Evolutionary conservation across 1,140 invertebrate genomes (phyloP).

Genomic region (Calliopsis andreniformis): DNA sequence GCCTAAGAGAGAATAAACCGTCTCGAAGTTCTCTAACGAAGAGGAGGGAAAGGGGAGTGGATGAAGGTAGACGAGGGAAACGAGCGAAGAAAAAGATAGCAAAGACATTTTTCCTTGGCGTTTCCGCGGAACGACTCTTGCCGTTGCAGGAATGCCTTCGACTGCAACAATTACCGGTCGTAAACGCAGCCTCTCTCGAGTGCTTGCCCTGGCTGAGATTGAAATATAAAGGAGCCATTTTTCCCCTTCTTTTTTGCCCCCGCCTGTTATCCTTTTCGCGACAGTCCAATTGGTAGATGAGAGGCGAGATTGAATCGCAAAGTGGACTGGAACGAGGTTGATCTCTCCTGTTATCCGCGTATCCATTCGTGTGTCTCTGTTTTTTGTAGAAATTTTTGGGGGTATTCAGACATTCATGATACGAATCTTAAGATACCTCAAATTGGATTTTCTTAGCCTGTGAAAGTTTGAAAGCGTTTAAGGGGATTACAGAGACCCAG

Average conservation of each 20-base stretch:
- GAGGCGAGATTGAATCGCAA: neutral
- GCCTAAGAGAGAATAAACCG: neutral
- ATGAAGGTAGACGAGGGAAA: neutral
- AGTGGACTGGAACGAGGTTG: neutral
- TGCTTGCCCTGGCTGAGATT: slow-evolving; percentile 65
- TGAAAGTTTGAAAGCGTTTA: no score
- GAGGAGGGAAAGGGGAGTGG: neutral
- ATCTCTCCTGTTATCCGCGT: neutral
- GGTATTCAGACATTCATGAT: no score
- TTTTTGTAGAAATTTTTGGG: no score
- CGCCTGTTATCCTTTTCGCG: slow-evolving; percentile 6
- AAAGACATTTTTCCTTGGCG: slow-evolving; percentile 67
- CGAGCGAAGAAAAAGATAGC: slow-evolving; percentile 23
- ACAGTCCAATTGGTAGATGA: neutral
- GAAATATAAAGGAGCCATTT: slow-evolving; percentile 73
- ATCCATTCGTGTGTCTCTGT: no score
- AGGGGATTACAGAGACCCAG: no score
- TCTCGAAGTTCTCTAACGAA: neutral
- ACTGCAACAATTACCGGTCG: slow-evolving; percentile 75
- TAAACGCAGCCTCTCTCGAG: slow-evolving; percentile 63
- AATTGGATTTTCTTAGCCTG: no score
- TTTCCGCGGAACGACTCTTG: slow-evolving; percentile 68
- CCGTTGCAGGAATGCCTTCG: slow-evolving; percentile 65
- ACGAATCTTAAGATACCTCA: no score
- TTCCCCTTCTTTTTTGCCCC: slow-evolving; percentile 14